A percentile compares a stretch with the other conserved stretches of the same genome.
These are phyloP conservation scores for Meta bourneti DNA, from an alignment of 2,888 invertebrate genomes.

Conservation along the genomic window DNA sequence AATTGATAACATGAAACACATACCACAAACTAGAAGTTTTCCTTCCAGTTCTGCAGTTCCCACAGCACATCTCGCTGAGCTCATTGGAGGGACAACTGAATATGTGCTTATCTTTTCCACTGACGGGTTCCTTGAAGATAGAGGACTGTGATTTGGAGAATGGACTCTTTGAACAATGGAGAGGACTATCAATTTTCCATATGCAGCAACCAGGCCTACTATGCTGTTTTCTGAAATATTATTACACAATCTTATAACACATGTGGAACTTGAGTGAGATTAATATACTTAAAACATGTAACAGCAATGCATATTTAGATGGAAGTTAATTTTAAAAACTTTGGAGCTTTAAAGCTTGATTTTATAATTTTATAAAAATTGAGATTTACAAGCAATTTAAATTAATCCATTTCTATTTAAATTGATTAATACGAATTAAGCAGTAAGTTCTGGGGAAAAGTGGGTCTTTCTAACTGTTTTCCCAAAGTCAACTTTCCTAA, in stretches of 20 bases:
- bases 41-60: constrained; percentile 88
- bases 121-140: constrained; percentile 73
- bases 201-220: constrained; percentile 85
- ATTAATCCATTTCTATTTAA: no score
- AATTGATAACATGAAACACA: constrained; percentile 79
- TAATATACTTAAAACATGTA: neutral
- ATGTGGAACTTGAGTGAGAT: neutral
- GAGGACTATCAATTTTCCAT: constrained; percentile 85
- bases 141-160: constrained; percentile 74
- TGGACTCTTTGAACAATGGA: constrained; percentile 84
- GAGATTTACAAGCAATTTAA: no score
- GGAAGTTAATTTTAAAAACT: no score
- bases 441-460: no score
- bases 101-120: constrained; percentile 84
- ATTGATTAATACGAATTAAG: no score
- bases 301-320: no score
- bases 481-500: no score
- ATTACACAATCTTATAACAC: neutral
- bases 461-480: no score
- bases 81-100: constrained; percentile 85
- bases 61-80: constrained; percentile 87
- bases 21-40: constrained; percentile 89
- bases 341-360: no score
- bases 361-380: no score
- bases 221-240: constrained; percentile 82